These are phyloP conservation scores for Abrostola tripartita DNA, from an alignment of 2,888 invertebrate species.

Conservation along the genomic window DNA sequence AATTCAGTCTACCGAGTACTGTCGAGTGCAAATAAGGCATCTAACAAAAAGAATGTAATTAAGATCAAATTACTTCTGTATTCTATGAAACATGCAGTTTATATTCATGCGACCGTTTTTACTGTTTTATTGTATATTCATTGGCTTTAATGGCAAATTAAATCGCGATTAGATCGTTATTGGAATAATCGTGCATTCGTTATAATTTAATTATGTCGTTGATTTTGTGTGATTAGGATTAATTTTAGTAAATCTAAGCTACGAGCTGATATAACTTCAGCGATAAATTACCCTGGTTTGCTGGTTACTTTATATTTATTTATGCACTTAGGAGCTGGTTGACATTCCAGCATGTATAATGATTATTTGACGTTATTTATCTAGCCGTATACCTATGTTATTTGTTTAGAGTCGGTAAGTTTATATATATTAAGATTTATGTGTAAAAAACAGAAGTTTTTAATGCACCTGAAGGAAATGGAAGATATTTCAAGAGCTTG, in stretches of 20 bases:
- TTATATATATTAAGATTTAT: too few relatives aligned
- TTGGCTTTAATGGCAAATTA: conserved; percentile 59
- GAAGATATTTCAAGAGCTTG: too few relatives aligned
- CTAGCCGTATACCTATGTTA: too few relatives aligned
- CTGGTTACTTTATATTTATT: too few relatives aligned
- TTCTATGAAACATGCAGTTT: conserved; percentile 60
- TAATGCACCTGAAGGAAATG: too few relatives aligned
- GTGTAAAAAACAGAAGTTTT: too few relatives aligned
- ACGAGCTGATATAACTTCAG: too few relatives aligned
- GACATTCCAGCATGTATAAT: too few relatives aligned
- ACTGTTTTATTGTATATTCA: conserved; percentile 38
- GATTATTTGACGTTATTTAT: too few relatives aligned
- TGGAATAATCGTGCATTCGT: conserved; percentile 45
- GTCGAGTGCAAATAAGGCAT: background rate
- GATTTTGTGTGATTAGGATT: conserved; percentile 16
- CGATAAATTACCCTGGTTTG: too few relatives aligned
- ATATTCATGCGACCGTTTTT: conserved; percentile 57
- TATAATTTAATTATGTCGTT: conserved; percentile 38
- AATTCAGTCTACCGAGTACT: background rate
- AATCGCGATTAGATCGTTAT: conserved; percentile 59
- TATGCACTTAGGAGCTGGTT: too few relatives aligned
- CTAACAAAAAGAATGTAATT: conserved; percentile 25
- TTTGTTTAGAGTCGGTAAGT: too few relatives aligned
- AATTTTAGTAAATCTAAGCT: background rate
- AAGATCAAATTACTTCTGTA: conserved; percentile 56